Conservation (phyloP, 2,113 vertebrate genomes). For the Spilogale gracilis region DNA sequence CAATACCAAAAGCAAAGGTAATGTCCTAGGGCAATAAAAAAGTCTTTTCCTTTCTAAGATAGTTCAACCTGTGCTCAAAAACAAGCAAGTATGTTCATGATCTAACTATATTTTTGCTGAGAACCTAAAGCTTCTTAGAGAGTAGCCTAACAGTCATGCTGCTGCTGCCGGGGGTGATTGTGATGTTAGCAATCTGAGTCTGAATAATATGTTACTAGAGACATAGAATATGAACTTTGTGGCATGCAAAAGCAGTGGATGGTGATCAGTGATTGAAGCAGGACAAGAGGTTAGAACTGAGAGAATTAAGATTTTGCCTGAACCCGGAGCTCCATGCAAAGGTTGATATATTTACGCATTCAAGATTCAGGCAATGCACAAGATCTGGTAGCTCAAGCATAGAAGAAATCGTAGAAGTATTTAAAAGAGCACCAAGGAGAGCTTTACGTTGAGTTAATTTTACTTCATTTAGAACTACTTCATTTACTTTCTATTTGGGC, state of each 20-base stretch:
- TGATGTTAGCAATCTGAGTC: background rate
- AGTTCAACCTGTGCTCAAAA: background rate
- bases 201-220: background rate
- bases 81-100: constrained; percentile 24
- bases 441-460: background rate
- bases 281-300: background rate
- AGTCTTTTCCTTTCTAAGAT: background rate
- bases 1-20: background rate
- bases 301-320: background rate
- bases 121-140: background rate
- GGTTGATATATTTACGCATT: background rate
- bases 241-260: background rate
- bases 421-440: constrained; percentile 13
- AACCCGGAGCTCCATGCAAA: background rate
- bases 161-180: background rate
- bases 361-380: background rate
- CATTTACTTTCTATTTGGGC: constrained; percentile 14
- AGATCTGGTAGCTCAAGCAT: background rate
- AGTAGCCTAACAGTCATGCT: background rate
- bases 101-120: background rate
- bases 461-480: constrained; percentile 49
- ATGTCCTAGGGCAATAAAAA: background rate
- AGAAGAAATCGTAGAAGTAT: background rate
- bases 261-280: background rate
- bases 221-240: background rate